A percentile compares a stretch with the other conserved stretches of the same genome.
Evolutionary conservation across 2,113 vertebrate species (phyloP).

Genomic region (Sus scrofa): DNA sequence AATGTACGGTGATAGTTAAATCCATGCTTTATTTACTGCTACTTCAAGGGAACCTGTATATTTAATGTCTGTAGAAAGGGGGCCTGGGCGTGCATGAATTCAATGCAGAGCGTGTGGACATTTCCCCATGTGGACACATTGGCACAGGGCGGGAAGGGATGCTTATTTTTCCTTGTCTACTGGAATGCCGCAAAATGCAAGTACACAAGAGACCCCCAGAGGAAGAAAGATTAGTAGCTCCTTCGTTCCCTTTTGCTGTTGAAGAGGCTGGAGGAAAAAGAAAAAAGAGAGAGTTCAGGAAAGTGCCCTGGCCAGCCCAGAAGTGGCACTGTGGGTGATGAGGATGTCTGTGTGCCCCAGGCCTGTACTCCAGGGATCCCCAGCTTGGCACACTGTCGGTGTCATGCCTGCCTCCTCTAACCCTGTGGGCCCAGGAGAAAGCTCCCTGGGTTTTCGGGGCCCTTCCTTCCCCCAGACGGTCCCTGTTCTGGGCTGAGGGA

Average conservation of each 20-base stretch:
- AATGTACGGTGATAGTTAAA: constrained; percentile 3
- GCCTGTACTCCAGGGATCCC: constrained; percentile 18
- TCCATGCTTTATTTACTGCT: constrained; percentile 32
- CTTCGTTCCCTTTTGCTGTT: constrained; percentile 34
- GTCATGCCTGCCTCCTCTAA: neutral
- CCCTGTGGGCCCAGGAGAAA: neutral
- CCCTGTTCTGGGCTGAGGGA: neutral
- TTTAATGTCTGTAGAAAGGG: neutral
- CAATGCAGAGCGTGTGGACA: neutral
- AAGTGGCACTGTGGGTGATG: constrained; percentile 65
- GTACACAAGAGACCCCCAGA: constrained; percentile 56
- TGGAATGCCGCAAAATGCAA: constrained; percentile 48
- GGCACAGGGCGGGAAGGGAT: neutral
- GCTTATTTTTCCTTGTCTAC: constrained; percentile 45
- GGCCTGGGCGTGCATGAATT: neutral
- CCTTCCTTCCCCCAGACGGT: neutral
- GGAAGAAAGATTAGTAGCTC: constrained; percentile 35
- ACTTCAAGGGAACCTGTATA: neutral
- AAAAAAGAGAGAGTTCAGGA: constrained; percentile 46
- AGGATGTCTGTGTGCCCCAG: neutral
- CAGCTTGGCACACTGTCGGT: neutral
- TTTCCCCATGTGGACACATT: neutral
- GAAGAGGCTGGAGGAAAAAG: constrained; percentile 45
- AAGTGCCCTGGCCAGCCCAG: constrained; percentile 66
- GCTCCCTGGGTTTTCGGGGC: neutral